Evolutionary conservation across 2,113 vertebrate genomes (phyloP).

Genomic region (Capreolus pygargus): DNA sequence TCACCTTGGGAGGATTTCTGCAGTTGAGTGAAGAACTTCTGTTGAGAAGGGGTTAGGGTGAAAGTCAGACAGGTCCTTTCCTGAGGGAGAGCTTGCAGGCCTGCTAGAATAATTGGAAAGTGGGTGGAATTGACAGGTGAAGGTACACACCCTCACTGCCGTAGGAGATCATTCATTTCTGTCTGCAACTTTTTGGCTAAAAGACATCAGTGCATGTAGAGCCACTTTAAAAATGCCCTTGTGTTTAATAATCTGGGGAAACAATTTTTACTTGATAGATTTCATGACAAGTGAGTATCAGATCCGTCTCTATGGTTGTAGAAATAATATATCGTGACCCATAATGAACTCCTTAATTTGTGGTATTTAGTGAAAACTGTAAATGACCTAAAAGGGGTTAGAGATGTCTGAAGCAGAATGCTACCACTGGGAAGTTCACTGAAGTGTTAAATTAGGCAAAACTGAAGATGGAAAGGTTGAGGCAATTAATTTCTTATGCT

Average conservation of each 20-base stretch:
- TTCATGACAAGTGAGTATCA: conserved; percentile 62
- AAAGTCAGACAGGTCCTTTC: conserved; percentile 59
- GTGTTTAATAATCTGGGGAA: conserved; percentile 50
- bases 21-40: conserved; percentile 22
- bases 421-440: conserved; percentile 56
- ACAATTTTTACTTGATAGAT: conserved; percentile 57
- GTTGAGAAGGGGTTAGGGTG: conserved; percentile 35
- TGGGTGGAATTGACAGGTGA: conserved; percentile 66
- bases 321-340: conserved; percentile 53
- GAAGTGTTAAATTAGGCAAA: conserved; percentile 72
- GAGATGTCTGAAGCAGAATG: neutral
- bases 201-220: neutral
- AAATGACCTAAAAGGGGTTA: conserved; percentile 18
- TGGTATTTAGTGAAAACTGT: conserved; percentile 65
- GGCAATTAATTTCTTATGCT: conserved; percentile 61
- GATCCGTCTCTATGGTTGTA: conserved; percentile 13
- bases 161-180: conserved; percentile 68
- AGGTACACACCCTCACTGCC: conserved; percentile 69
- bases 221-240: conserved; percentile 38
- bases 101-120: conserved; percentile 78
- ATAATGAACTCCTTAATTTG: conserved; percentile 60
- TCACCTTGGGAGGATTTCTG: neutral
- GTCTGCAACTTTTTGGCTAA: conserved; percentile 61
- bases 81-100: conserved; percentile 35
- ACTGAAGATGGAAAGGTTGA: conserved; percentile 69